Evolutionary conservation across 2,888 invertebrate species (phyloP).

Genomic region (Latrodectus elegans): DNA sequence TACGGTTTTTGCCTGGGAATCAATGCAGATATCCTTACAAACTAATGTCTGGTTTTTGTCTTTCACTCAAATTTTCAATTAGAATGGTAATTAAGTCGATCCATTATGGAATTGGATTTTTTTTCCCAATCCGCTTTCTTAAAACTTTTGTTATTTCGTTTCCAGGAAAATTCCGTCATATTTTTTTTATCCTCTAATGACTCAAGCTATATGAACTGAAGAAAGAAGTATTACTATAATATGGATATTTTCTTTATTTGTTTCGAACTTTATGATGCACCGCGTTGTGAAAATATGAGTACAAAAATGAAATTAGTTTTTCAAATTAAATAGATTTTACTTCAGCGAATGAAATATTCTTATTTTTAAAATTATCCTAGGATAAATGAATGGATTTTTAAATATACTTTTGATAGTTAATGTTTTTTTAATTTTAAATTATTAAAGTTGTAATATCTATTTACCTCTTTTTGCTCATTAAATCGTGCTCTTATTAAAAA

Average conservation of each 20-base stretch:
- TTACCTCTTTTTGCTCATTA: too few relatives aligned
- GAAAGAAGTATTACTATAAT: not conserved
- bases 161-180: not conserved
- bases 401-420: too few relatives aligned
- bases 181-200: constrained; percentile 16
- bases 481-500: too few relatives aligned
- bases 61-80: constrained; percentile 54
- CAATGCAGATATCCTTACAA: constrained; percentile 34
- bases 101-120: constrained; percentile 45
- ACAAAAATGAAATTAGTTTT: too few relatives aligned
- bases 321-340: too few relatives aligned
- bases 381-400: too few relatives aligned
- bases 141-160: not conserved
- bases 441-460: too few relatives aligned
- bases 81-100: constrained; percentile 54
- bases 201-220: constrained; percentile 23
- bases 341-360: too few relatives aligned
- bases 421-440: too few relatives aligned
- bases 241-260: not conserved
- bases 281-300: too few relatives aligned
- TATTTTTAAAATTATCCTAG: too few relatives aligned
- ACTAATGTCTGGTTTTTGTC: constrained; percentile 20
- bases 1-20: not conserved
- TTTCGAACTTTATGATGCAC: too few relatives aligned
- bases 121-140: constrained; percentile 3